Conservation (phyloP, 2,888 invertebrate species). For the Doris montereyensis region DNA sequence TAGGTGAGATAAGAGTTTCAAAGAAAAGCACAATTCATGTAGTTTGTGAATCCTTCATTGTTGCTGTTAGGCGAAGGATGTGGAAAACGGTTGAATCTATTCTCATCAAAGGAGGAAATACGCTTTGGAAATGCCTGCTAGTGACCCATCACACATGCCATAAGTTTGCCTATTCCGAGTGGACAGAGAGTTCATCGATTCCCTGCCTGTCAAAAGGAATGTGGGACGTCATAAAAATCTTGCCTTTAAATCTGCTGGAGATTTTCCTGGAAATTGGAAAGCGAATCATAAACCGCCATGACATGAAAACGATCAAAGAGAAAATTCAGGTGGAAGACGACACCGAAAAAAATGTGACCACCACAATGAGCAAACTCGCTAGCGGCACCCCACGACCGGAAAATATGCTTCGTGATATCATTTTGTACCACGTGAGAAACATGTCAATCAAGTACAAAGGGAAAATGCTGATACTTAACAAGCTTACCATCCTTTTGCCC, state of each 20-base stretch:
- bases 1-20: conserved; percentile 40
- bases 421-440: conserved; percentile 8
- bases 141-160: conserved; percentile 37
- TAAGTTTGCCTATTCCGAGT: conserved; percentile 37
- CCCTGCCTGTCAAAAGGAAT: conserved; percentile 33
- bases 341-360: no score
- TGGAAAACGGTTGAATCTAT: conserved; percentile 39
- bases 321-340: not conserved
- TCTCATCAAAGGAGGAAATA: conserved; percentile 30
- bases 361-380: not conserved
- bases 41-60: conserved; percentile 44
- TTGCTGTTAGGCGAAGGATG: conserved; percentile 36
- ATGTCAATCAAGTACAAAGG: not conserved
- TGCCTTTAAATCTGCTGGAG: conserved; percentile 28
- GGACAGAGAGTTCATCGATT: not conserved
- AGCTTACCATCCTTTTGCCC: conserved; percentile 30
- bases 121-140: conserved; percentile 45
- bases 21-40: conserved; percentile 41
- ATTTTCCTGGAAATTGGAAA: conserved; percentile 31
- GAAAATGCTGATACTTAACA: conserved; percentile 25
- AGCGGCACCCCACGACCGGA: not conserved
- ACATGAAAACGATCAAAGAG: conserved; percentile 14
- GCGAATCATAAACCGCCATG: conserved; percentile 13
- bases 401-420: not conserved
- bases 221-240: conserved; percentile 1